Base-by-base conservation (phyloP, 2,797 vertebrate species). In the Sciaenops ocellatus region DNA sequence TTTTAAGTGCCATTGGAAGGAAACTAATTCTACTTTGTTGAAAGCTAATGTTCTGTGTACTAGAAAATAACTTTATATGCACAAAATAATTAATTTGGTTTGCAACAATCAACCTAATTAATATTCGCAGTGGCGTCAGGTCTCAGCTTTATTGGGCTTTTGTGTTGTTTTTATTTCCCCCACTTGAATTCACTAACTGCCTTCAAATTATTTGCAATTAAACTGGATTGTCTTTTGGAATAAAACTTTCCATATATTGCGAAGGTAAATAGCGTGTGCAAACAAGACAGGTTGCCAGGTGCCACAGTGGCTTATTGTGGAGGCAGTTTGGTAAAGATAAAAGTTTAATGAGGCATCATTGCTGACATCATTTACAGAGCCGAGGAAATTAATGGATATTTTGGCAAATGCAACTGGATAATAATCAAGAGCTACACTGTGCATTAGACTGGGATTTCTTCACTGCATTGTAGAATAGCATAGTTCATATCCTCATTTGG, bases 321-420 rank as follows among this genome's bases (percentile, higher is more conserved):
- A 76, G 13, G 47, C 60, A 81, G 42, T 76, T 72, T 73, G 55
- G 34, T 46, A 20, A 51, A 52, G 64, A 89, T 70, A 79, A 76
- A 73, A 84, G 30, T 76, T 76, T 80, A 91, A 87, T 84, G 74
- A 87, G 61, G 30, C 68, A 22, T 76, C 42, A 18, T 69, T 38
- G 8, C 54, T 86, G 82, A 79, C 66, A 79, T 78, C 2, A 66
- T 80, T 73, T 73, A 71, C 18, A 20, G 41, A 48, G 42, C 38
- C 11, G 48, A 61, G 72, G 73, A 65, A 80, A 87, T 84, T 44
- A 73, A 72, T 64, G 60, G 59, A 57, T 16, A 13, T 9, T 62
- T 59, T 67, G 56, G 41, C 11, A 51, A 77, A 48, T 52, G 20
- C 15, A 70, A 50, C 22, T 41, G 50, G 26, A 78, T 73, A 60